Evolutionary conservation across 2,888 invertebrate species (phyloP).

Genomic region (Chloroclystis v-ata): DNA sequence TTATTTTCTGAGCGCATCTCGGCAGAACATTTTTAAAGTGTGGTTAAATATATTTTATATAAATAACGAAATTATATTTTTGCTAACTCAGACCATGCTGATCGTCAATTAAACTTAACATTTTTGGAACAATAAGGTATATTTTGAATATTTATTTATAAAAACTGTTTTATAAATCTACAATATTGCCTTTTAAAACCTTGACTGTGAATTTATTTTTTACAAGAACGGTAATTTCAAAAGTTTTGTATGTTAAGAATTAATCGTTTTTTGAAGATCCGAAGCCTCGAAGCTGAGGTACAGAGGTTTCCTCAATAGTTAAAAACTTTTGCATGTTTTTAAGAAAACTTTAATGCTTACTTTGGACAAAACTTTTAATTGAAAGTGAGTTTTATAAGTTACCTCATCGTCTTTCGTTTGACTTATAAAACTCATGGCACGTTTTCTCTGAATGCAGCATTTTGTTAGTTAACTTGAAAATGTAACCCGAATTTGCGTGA

Average conservation of each 20-base stretch:
- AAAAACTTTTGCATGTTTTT: too few relatives aligned
- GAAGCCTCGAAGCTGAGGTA: background rate
- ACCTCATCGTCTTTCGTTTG: background rate
- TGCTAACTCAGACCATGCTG: conserved; percentile 53
- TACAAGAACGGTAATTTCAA: background rate
- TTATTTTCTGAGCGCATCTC: too few relatives aligned
- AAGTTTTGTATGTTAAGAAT: background rate
- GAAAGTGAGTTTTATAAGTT: background rate
- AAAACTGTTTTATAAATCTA: conserved; percentile 13
- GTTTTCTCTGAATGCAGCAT: background rate
- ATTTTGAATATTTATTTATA: conserved; percentile 47
- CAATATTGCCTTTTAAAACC: background rate
- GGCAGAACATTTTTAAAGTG: conserved; percentile 14
- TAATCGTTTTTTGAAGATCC: background rate
- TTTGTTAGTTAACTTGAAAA: too few relatives aligned
- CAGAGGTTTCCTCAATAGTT: conserved; percentile 8
- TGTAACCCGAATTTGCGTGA: conserved; percentile 25
- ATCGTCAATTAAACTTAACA: conserved; percentile 67
- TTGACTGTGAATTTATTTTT: too few relatives aligned
- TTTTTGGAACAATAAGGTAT: conserved; percentile 39
- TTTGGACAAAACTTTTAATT: conserved; percentile 6
- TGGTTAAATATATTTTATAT: conserved; percentile 19
- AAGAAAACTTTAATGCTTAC: background rate
- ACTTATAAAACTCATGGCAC: background rate
- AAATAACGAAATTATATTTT: conserved; percentile 30